Evolutionary conservation across 2,888 invertebrate genomes (phyloP), one percentile per base, ranked within the genome.

Genomic region (Chloroclystis v-ata): DNA sequence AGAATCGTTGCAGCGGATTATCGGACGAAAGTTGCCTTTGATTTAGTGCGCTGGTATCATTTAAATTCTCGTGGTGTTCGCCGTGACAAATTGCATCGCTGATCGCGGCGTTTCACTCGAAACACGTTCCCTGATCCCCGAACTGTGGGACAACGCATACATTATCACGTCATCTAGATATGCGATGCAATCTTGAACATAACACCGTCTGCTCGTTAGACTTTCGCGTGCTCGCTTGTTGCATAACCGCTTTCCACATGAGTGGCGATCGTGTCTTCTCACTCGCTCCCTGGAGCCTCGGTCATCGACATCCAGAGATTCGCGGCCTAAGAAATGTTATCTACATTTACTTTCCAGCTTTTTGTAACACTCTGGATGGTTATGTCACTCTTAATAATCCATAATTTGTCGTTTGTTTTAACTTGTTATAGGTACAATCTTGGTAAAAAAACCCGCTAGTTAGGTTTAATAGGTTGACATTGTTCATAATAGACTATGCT

Each of bases 221-320:
- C 81, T 82, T 81, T 83, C 84, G 78, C 82, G 77, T 75, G 72
- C 69, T 66, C 72, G 67, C 65, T 68, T 72, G 78, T 85, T 84
- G 80, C 84, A 81, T 85, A 84, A 84, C 82, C 77, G 82, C 84
- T 84, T 84, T 83, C 83, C 83, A 82, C 82, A 70, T 66, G 83
- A 82, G 78, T 70, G 78, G 66, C 67, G 67, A 64, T 75, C 72
- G 67, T 68, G 73, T 68, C 67, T 64, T 78, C 80, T 71, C 78
- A 60, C 75, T 75, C 76, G 67, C 79, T 65, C 77, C 76, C 75
- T 75, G 77, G 76, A 74, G 65, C 72, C 66, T 69, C 78, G 85
- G 85, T 82, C 85, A 73, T 75, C 79, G 83, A 85, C 85, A 69
- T 73, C 74, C 78, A 69, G 70, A 75, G 72, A 75, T 77, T 75